Base-by-base conservation (phyloP, 1,140 invertebrate genomes). In the Procambarus clarkii region DNA sequence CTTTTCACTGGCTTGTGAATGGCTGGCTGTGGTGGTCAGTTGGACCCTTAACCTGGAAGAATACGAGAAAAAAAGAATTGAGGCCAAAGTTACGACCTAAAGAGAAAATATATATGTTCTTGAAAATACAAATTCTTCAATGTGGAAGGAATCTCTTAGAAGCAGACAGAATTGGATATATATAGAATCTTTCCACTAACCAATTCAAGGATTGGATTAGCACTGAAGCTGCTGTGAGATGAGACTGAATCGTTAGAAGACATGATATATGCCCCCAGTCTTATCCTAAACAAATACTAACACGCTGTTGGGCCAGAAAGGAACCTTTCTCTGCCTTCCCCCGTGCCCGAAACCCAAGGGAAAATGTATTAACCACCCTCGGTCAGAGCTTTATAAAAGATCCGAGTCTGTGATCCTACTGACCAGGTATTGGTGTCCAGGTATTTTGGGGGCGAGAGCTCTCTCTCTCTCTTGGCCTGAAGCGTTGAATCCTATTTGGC, bases 381-480 rank as follows among this genome's bases (percentile, higher is more conserved):
- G 69, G 69, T 74, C 69, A 74, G 11, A 15, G n/a, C 69, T 74
- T 74, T 74, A n/a, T 74, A 74, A 34, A 34, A 34, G 24, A 5
- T 24, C 69, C 69, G 69, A 74, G 69, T 74, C 69, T 74, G 34
- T 74, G 69, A 74, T 74, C 69, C 69, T 74, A 74, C 34, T 74
- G 69, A 74, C 69, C n/a, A 34, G 69, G 69, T 34, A 74, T 34
- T 34, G 69, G 69, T 21, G 2, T 24, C 69, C 69, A 74, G 24
- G 69, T 34, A 74, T 74, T 34, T n/a, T 34, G 69, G n/a, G n/a
- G 69, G 34, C 2, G 69, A 21, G 69, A 74, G 24, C 69, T 34
- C 34, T 34, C 34, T 34, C 34, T 34, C 34, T 34, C 24, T 74
- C 24, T 24, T 5, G 69, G 69, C 34, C 15, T 74, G 24, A 74